phyloP scores from a whole-genome alignment of 2,113 vertebrate genomes.

The Daboia siamensis region DNA sequence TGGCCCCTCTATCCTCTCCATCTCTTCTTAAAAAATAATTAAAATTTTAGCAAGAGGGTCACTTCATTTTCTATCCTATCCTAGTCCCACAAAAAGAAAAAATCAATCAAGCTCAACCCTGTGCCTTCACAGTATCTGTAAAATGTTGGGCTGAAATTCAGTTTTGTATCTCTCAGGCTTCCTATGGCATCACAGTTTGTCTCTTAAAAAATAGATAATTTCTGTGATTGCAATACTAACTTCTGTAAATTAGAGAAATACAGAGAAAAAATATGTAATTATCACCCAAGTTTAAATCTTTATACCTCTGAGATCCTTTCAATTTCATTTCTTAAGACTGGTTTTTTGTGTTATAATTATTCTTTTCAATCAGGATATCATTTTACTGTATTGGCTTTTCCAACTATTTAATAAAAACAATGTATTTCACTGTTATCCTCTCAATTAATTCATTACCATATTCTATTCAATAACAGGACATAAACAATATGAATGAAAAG shows the following conservation, averaged over 20 bases:
- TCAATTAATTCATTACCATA: slow-evolving; percentile 59
- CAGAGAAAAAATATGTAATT: slow-evolving; percentile 89
- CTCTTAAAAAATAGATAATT: slow-evolving; percentile 91
- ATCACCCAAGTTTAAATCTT: slow-evolving; percentile 76
- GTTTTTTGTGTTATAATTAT: slow-evolving; percentile 81
- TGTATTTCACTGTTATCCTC: slow-evolving; percentile 40
- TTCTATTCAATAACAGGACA: slow-evolving; percentile 84
- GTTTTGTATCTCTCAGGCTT: slow-evolving; percentile 82
- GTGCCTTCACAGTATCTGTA: slow-evolving; percentile 75
- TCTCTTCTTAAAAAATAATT: slow-evolving; percentile 92
- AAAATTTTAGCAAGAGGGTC: slow-evolving; percentile 84
- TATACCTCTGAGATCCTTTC: slow-evolving; percentile 84
- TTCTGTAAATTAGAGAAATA: slow-evolving; percentile 81
- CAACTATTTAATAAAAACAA: slow-evolving; percentile 51
- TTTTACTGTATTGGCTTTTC: slow-evolving; percentile 55
- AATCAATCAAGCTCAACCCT: slow-evolving; percentile 77
- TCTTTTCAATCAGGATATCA: slow-evolving; percentile 70
- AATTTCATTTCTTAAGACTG: slow-evolving; percentile 67
- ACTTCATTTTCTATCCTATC: slow-evolving; percentile 76
- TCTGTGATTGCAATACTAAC: slow-evolving; percentile 77
- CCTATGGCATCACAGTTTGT: slow-evolving; percentile 81
- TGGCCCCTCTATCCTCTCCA: slow-evolving; percentile 85
- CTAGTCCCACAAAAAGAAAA: slow-evolving; percentile 58
- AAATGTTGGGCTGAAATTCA: slow-evolving; percentile 78
- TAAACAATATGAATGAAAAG: slow-evolving; percentile 92